Evolutionary conservation across 2,888 invertebrate genomes (phyloP).

Genomic region (Thereva unica): DNA sequence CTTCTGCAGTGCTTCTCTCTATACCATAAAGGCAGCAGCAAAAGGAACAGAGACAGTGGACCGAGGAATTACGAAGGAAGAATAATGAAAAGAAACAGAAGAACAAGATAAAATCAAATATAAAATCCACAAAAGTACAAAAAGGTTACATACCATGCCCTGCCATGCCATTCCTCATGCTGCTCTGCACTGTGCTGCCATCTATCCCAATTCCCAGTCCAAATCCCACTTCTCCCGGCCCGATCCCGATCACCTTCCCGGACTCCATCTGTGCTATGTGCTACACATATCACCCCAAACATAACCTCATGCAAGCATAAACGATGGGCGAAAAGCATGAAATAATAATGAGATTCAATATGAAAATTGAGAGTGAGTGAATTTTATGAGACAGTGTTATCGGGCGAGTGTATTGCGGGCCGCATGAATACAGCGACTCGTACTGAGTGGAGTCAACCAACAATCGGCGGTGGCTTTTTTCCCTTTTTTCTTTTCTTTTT

Average conservation of each 20-base stretch:
- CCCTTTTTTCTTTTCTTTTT: too few species aligned
- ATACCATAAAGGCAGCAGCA: slow-evolving; percentile 8
- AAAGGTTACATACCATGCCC: slow-evolving; percentile 30
- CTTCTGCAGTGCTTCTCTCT: background rate
- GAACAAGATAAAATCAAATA: slow-evolving; percentile 35
- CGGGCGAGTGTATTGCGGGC: slow-evolving; percentile 10
- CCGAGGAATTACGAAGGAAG: slow-evolving; percentile 29
- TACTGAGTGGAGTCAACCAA: background rate
- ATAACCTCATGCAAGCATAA: slow-evolving; percentile 34
- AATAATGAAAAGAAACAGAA: slow-evolving; percentile 34
- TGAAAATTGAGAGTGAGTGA: slow-evolving; percentile 36
- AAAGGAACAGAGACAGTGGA: background rate
- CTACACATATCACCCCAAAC: slow-evolving; percentile 30
- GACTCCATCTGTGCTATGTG: slow-evolving; percentile 17
- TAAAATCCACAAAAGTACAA: slow-evolving; percentile 35
- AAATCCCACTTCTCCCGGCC: background rate
- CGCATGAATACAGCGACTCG: background rate
- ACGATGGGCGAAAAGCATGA: slow-evolving; percentile 34
- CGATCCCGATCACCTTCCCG: background rate
- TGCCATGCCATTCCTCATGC: slow-evolving; percentile 26
- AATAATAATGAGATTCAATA: slow-evolving; percentile 35
- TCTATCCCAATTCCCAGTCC: slow-evolving; percentile 14
- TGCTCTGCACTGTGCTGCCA: slow-evolving; percentile 12
- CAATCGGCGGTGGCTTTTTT: too few species aligned
- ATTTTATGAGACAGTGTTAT: slow-evolving; percentile 34